phyloP scores from a whole-genome alignment of 2,888 invertebrate genomes.

The Hirtodrosophila confusa region DNA sequence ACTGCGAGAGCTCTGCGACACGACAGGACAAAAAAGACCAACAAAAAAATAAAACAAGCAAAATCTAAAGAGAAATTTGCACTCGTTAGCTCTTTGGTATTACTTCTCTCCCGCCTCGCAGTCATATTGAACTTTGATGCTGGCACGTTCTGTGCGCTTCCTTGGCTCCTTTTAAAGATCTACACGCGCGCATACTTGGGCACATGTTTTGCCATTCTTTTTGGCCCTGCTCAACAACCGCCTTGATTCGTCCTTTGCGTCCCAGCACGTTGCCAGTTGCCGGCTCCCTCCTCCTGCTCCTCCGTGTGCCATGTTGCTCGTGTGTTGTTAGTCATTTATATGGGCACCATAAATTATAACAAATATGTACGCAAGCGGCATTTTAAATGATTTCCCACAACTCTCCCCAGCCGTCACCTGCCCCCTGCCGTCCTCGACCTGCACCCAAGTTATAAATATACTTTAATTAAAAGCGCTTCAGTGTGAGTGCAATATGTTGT shows the following conservation, averaged over 20 bases:
- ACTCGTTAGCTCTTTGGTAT: conserved; percentile 74
- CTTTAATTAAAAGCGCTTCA: conserved; percentile 72
- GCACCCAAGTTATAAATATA: conserved; percentile 68
- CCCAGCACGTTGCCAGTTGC: conserved; percentile 48
- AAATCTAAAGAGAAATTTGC: conserved; percentile 68
- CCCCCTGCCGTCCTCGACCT: not conserved
- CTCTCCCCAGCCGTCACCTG: not conserved
- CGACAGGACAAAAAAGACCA: conserved; percentile 15
- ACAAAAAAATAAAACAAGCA: conserved; percentile 32
- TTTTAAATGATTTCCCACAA: conserved; percentile 73
- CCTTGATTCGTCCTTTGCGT: conserved; percentile 26
- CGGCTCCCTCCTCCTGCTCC: conserved; percentile 16
- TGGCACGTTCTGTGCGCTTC: conserved; percentile 68
- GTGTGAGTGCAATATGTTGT: conserved; percentile 70
- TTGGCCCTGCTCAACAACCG: conserved; percentile 23
- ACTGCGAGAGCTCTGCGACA: conserved; percentile 28
- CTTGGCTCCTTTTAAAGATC: conserved; percentile 65
- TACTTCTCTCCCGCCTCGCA: conserved; percentile 20
- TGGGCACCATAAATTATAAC: conserved; percentile 78
- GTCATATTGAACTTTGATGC: conserved; percentile 78
- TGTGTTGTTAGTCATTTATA: conserved; percentile 79
- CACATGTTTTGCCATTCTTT: conserved; percentile 57
- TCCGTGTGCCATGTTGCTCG: conserved; percentile 23
- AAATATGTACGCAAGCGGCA: conserved; percentile 79
- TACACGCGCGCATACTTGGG: conserved; percentile 72